Evolutionary conservation across 2,113 vertebrate genomes (phyloP).

Genomic region (Emydocephalus ijimae): DNA sequence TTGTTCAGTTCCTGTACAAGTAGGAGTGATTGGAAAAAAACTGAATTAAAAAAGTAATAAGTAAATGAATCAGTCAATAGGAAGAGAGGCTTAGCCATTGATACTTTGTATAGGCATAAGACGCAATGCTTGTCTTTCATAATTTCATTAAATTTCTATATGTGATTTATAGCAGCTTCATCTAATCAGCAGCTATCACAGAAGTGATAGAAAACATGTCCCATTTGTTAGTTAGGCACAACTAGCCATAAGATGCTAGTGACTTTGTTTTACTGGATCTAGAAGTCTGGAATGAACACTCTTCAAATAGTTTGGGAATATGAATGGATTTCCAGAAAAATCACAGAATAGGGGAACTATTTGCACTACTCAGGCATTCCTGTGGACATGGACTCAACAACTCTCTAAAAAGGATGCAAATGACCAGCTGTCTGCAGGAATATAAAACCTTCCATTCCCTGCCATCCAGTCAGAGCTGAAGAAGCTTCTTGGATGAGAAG

Average conservation of each 20-base stretch:
- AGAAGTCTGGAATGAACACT: neutral
- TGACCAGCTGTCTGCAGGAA: no score
- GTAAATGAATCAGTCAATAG: neutral
- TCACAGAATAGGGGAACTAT: no score
- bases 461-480: no score
- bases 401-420: no score
- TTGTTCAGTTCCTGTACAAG: neutral
- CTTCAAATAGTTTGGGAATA: no score
- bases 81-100: neutral
- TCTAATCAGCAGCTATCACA: neutral
- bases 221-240: neutral
- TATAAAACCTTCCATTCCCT: no score
- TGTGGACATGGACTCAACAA: no score
- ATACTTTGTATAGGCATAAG: neutral
- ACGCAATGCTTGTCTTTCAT: neutral
- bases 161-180: neutral
- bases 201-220: neutral
- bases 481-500: no score
- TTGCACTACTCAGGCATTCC: no score
- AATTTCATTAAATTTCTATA: neutral
- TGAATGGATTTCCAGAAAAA: no score
- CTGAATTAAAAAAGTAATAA: neutral
- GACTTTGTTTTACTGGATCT: neutral
- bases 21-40: neutral
- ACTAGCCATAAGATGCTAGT: neutral